phyloP scores from a whole-genome alignment of 1,140 invertebrate species.

The Helicoverpa armigera region DNA sequence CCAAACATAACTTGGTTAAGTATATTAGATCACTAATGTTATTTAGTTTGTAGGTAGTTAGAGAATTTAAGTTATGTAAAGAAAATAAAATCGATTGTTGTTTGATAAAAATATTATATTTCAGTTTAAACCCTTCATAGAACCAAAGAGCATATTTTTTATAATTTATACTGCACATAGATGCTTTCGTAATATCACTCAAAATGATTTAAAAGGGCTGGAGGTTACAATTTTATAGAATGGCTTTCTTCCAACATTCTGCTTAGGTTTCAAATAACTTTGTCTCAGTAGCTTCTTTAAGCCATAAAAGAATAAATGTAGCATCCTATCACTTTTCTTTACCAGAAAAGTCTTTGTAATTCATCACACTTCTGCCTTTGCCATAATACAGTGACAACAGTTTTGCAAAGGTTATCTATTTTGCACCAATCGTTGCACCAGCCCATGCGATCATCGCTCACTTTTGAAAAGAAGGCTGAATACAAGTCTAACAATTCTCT shows the following conservation, averaged over 20 bases:
- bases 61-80: slow-evolving; percentile 29
- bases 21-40: slow-evolving; percentile 72
- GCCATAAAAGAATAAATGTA: not conserved
- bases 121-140: not conserved
- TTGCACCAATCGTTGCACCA: slow-evolving; percentile 88
- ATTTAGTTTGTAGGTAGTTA: slow-evolving; percentile 43
- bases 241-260: too few species aligned
- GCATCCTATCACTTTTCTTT: not conserved
- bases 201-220: too few species aligned
- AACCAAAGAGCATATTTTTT: not conserved
- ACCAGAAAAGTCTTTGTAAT: slow-evolving; percentile 66
- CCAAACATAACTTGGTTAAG: slow-evolving; percentile 78
- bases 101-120: slow-evolving; percentile 9
- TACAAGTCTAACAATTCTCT: slow-evolving; percentile 78
- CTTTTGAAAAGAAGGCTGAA: slow-evolving; percentile 86
- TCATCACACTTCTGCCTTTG: slow-evolving; percentile 87
- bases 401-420: slow-evolving; percentile 87
- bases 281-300: too few species aligned
- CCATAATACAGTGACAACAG: slow-evolving; percentile 86
- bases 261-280: too few species aligned
- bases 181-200: too few species aligned
- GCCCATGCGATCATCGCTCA: slow-evolving; percentile 84
- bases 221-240: too few species aligned
- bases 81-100: slow-evolving; percentile 56
- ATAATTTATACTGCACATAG: too few species aligned